Conservation (phyloP, 1,140 invertebrate species). For the Rhizoglyphus robini region DNA sequence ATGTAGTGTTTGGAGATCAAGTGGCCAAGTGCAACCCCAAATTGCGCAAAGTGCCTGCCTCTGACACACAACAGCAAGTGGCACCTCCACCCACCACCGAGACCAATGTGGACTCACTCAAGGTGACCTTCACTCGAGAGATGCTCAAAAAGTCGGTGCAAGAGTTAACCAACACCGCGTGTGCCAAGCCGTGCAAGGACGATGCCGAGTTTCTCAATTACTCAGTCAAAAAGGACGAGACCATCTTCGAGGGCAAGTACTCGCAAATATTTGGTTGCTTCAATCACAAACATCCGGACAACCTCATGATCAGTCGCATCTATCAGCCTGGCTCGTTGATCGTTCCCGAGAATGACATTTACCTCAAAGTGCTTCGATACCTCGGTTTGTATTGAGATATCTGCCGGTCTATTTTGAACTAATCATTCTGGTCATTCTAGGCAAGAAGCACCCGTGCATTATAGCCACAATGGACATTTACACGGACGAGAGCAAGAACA, state of each 20-base stretch:
- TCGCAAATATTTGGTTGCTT: not conserved
- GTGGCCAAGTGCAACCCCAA: not conserved
- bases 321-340: not conserved
- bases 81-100: too few relatives aligned
- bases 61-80: not conserved
- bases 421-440: too few relatives aligned
- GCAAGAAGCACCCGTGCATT: constrained; percentile 1
- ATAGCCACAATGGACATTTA: constrained; percentile 10
- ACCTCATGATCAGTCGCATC: not conserved
- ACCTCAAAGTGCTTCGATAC: not conserved
- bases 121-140: not conserved
- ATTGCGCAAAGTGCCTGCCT: not conserved
- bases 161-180: not conserved
- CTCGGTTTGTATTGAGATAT: too few relatives aligned
- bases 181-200: not conserved
- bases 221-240: not conserved
- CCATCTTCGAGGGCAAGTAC: not conserved
- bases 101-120: not conserved
- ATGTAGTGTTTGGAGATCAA: not conserved
- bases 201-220: not conserved
- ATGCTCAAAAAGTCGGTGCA: not conserved
- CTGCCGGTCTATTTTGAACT: too few relatives aligned
- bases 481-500: not conserved
- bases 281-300: not conserved
- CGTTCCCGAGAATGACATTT: not conserved